Evolutionary conservation across 2,888 invertebrate genomes (phyloP), one percentile per base, ranked within the genome.

Genomic region (Cordilura impudica): DNA sequence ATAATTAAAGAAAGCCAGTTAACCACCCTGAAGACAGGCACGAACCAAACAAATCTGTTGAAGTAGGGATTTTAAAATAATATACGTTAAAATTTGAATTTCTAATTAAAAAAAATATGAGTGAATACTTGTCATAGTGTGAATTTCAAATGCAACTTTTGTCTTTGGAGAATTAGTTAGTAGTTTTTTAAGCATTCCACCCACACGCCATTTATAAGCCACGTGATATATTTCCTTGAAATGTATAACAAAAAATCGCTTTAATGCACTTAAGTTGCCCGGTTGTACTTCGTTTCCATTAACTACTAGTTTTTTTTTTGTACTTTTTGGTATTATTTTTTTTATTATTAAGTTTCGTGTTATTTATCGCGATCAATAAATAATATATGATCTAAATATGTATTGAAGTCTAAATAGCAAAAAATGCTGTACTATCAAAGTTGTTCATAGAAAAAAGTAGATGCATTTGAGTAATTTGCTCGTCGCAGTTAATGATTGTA

Each of bases 291-390:
- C 23, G 45, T 49, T 31, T 31, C 16, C 31, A 26, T n/a, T n/a
- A n/a, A n/a, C n/a, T n/a, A n/a, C 53, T 39, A 31, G 53, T 63
- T 54, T 56, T 31, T 67, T 35, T 45, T 65, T 56, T 72, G 8
- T 53, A 67, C 49, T 78, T 75, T 73, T 63, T 53, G 39, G 39
- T 72, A 67, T 81, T 31, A 18, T 21, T 65, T 0, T 53, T 16
- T 6, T 63, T 67, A n/a, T 61, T 77, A 76, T 79, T 80, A 80
- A 85, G 86, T 85, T 89, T 88, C 89, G 89, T 89, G 89, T 85
- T 84, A 85, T 85, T 85, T 88, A 89, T 89, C 89, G 85, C 86
- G 89, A 89, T 89, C 88, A 88, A 88, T 89, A 88, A 89, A 86
- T 86, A 85, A 85, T 88, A 87, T 86, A 88, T 89, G 86, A 87